These are phyloP conservation scores for Rostratula benghalensis DNA, from an alignment of 2,113 vertebrate species.

Conservation along the genomic window DNA sequence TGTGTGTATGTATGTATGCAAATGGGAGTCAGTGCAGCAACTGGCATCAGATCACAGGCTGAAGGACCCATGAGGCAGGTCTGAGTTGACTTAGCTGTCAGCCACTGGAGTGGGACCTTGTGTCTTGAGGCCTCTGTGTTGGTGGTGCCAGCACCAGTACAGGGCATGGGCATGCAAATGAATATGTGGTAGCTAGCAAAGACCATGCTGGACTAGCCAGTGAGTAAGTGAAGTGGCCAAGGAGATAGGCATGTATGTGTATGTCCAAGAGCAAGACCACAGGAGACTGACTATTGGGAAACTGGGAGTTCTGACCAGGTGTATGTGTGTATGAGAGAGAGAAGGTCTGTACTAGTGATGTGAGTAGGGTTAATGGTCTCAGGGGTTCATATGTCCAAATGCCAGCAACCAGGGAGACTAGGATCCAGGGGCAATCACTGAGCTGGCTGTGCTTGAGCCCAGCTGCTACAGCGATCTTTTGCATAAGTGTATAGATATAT, in stretches of 20 bases:
- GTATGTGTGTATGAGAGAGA: neutral
- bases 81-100: neutral
- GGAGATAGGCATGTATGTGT: too few relatives aligned
- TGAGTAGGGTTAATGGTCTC: accelerated
- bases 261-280: neutral
- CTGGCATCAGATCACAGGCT: neutral
- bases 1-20: neutral
- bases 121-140: neutral
- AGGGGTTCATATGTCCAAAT: neutral
- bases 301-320: neutral
- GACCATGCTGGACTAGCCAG: neutral
- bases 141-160: neutral
- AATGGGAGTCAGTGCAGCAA: neutral
- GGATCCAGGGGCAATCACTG: neutral
- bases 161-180: neutral
- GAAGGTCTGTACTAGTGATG: neutral
- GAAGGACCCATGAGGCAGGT: neutral
- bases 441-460: neutral
- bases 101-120: neutral
- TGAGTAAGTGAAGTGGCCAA: neutral
- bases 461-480: neutral
- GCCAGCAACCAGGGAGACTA: neutral
- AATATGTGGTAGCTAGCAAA: neutral
- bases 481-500: neutral
- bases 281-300: neutral